Conservation (phyloP, 1,140 invertebrate species). For the Orchesella cincta region DNA sequence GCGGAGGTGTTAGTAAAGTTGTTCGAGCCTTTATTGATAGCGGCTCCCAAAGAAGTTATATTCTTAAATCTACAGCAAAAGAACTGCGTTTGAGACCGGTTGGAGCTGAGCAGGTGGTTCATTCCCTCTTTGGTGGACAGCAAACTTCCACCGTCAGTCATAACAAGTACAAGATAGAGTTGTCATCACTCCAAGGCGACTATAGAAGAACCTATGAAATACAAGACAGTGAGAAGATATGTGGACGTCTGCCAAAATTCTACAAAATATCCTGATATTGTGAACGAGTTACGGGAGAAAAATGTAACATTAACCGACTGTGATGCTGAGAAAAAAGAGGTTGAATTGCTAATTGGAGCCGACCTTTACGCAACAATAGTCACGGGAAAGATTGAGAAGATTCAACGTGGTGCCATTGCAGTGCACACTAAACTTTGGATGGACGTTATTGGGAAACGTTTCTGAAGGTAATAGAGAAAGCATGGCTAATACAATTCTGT, state of each 20-base stretch:
- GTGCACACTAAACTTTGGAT: neutral
- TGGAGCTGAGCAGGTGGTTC: neutral
- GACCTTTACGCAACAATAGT: neutral
- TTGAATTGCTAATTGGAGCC: neutral
- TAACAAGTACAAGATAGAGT: neutral
- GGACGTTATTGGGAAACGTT: neutral
- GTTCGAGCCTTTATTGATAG: conserved; percentile 24
- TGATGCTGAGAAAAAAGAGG: neutral
- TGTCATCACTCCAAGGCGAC: neutral
- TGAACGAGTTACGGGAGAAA: neutral
- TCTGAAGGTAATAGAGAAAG: neutral
- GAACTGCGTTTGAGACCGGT: neutral
- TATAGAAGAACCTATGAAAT: too few relatives aligned
- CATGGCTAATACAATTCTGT: neutral
- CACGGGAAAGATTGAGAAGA: neutral
- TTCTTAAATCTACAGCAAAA: neutral
- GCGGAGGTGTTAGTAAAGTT: neutral
- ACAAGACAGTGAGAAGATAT: neutral
- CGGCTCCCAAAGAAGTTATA: conserved; percentile 6
- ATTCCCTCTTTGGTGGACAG: conserved; percentile 19
- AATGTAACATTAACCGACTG: neutral
- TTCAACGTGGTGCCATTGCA: neutral
- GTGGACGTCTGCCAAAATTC: neutral
- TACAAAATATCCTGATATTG: neutral
- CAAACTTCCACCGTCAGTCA: neutral